A percentile compares a stretch with the other conserved stretches of the same genome.
These are phyloP conservation scores for Keiferia lycopersicella DNA, from an alignment of 2,888 invertebrate species.

Conservation along the genomic window DNA sequence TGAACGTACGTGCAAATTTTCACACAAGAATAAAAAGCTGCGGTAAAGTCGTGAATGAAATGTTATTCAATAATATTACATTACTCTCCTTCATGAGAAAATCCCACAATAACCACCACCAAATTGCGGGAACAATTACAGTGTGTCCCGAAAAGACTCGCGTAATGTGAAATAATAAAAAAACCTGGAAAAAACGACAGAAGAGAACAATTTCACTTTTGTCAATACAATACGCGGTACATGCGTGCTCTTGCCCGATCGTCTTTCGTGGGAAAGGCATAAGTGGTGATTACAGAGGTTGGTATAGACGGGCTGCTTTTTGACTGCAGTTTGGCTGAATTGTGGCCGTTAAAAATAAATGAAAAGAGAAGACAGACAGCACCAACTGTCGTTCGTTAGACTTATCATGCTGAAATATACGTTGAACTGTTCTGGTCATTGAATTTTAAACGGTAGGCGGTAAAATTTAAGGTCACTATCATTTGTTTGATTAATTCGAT, in stretches of 20 bases:
- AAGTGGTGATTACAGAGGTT: conserved; percentile 24
- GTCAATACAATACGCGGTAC: conserved; percentile 23
- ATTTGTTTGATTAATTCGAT: no score
- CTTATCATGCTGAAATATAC: no score
- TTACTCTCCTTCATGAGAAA: neutral
- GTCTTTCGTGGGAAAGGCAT: conserved; percentile 29
- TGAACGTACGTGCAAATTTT: neutral
- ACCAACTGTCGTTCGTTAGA: no score
- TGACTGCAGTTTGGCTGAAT: neutral
- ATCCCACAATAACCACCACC: neutral
- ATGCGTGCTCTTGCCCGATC: conserved; percentile 13
- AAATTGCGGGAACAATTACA: neutral
- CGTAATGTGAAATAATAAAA: neutral
- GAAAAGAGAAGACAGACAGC: neutral
- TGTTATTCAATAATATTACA: conserved; percentile 2
- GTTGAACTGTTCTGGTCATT: no score
- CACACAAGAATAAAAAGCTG: neutral
- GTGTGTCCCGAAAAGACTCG: neutral
- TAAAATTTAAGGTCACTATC: no score
- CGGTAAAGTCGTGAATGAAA: neutral
- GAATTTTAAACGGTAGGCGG: no score
- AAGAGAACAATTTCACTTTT: conserved; percentile 22
- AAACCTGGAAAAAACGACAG: no score
- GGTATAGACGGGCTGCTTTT: neutral
- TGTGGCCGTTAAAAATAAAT: neutral